A percentile compares a stretch with the other conserved stretches of the same genome.
phyloP scores from a whole-genome alignment of 2,113 vertebrate genomes.

The Indicator indicator region DNA sequence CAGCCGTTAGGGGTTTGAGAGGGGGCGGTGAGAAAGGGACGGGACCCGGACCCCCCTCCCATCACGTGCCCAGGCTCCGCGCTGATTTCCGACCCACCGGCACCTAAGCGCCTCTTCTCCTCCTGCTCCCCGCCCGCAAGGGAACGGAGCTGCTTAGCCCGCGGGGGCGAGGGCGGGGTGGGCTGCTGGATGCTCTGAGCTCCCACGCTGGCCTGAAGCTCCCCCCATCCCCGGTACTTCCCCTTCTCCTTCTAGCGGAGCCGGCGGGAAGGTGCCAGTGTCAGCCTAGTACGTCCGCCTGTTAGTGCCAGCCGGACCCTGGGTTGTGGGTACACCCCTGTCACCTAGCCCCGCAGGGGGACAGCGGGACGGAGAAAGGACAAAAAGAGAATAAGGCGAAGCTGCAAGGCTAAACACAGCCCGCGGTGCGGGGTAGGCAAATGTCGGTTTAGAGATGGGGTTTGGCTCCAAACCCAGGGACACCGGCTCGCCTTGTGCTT shows the following conservation, averaged over 20 bases:
- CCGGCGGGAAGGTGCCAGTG: background rate
- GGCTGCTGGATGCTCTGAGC: background rate
- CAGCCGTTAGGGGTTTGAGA: background rate
- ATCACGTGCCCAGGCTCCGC: too few relatives aligned
- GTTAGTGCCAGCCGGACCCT: background rate
- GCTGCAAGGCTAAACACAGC: background rate
- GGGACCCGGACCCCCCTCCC: background rate
- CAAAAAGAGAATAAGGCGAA: background rate
- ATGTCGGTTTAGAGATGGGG: background rate
- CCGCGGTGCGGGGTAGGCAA: background rate
- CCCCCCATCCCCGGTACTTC: background rate
- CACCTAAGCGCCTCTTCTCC: background rate
- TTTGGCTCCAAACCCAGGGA: background rate
- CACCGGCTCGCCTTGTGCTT: background rate
- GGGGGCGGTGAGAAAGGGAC: background rate
- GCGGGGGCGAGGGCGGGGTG: background rate
- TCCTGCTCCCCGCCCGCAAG: background rate
- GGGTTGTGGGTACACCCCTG: rapidly evolving
- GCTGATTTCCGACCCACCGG: background rate
- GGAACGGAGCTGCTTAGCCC: background rate
- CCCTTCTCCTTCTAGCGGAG: background rate
- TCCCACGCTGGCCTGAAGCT: background rate
- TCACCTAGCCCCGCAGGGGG: too few relatives aligned
- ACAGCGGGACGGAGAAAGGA: background rate
- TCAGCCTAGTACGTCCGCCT: background rate